Percentiles rank a stretch among this genome's conserved stretches.
Evolutionary conservation across 2,888 invertebrate species (phyloP).

Genomic region (Eilema griseolum): DNA sequence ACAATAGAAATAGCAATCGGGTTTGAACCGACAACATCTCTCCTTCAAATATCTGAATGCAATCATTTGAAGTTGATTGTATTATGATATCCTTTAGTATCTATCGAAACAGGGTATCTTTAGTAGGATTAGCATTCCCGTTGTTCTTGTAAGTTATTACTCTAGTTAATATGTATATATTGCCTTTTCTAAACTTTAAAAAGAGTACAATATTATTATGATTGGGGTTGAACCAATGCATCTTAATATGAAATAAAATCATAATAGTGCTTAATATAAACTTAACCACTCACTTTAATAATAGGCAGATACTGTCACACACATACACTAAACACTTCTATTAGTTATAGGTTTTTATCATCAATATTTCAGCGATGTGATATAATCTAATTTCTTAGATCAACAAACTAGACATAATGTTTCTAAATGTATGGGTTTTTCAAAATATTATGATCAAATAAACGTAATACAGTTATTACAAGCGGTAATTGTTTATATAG

Average conservation of each 20-base stretch:
- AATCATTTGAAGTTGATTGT: no score
- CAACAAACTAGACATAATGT: neutral
- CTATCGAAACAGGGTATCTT: no score
- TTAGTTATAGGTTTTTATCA: no score
- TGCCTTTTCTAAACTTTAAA: no score
- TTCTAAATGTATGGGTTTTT: neutral
- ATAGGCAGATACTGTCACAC: neutral
- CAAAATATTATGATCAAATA: neutral
- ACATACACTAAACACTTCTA: neutral
- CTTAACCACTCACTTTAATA: neutral
- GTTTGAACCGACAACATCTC: neutral
- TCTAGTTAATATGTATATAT: no score
- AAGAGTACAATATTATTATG: no score
- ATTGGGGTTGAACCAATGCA: neutral
- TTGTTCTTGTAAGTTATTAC: no score
- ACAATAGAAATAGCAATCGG: neutral
- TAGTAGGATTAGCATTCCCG: no score
- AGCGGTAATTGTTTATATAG: neutral
- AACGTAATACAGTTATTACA: neutral
- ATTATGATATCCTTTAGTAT: no score
- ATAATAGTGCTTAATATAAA: neutral
- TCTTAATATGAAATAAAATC: neutral
- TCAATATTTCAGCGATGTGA: no score
- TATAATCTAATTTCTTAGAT: no score
- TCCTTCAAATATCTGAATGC: no score